Evolutionary conservation across 2,113 vertebrate species (phyloP), one percentile per base, ranked within the genome.

Genomic region (Heterocephalus glaber): DNA sequence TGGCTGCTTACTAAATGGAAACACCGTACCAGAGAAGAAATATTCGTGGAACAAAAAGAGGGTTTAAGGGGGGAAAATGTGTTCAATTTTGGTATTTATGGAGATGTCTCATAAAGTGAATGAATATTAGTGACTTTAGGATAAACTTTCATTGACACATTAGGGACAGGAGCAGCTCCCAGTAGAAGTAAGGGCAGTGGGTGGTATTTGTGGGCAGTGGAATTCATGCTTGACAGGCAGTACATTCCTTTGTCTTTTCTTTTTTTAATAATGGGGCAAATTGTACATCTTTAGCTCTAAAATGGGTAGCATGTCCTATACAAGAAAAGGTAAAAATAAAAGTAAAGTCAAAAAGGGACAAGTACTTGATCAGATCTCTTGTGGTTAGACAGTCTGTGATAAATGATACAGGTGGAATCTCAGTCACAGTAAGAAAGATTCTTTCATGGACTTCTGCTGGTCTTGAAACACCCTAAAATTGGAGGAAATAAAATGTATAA

Each of bases 151-250:
- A 0, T 4, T 14, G 80, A 17, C 13, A 8, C 5, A 0, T 5
- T 0, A 8, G 12, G 2, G 17, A 2, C 4, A 14, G 47, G 13
- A 3, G 5, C 9, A 24, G 6, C 9, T 60, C 22, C 0, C 35
- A 13, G 76, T 9, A 10, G n/a, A 41, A 77, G 30, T 22, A 0
- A 5, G 0, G 41, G 38, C 13, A 56, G 2, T 20, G 49, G 49
- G 2, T 10, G 63, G 7, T n/a, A 16, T 77, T 65, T 30, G 9
- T 10, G 30, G 19, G 22, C 16, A 4, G 49, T 4, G 35, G 35
- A 3, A 1, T 2, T 1, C 8, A 22, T 0, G 7, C 44, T 54
- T 2, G 35, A 33, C 58, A 81, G 47, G 19, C 0, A 0, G 0
- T 6, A 41, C 60, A 1, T 16, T 56, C 77, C 17, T n/a, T 76